Evolutionary conservation across 2,113 vertebrate species (phyloP).

Genomic region (Lutjanus erythropterus): DNA sequence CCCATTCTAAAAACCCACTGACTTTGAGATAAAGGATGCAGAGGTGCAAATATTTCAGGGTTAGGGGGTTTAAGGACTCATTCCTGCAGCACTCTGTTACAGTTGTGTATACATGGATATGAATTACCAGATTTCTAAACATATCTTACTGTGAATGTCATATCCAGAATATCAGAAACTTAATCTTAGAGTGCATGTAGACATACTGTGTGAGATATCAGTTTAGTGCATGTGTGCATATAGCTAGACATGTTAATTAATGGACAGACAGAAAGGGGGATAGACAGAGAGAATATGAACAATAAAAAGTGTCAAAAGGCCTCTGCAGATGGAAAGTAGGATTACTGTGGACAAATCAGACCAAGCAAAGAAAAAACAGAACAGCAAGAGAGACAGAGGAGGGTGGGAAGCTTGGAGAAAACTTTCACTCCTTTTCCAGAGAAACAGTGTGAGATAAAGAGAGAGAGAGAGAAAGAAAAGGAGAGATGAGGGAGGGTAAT

Average conservation of each 20-base stretch:
- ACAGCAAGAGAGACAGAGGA: slow-evolving; percentile 7
- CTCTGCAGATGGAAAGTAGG: slow-evolving; percentile 40
- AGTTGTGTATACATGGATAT: not conserved
- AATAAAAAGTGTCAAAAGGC: slow-evolving; percentile 34
- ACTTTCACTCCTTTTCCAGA: slow-evolving; percentile 34
- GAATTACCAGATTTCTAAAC: not conserved
- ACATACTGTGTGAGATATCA: not conserved
- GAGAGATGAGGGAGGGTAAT: slow-evolving; percentile 39
- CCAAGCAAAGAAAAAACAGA: not conserved
- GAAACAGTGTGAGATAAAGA: slow-evolving; percentile 41
- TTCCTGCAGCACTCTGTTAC: too few species aligned
- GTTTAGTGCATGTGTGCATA: not conserved
- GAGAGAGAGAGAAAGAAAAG: slow-evolving; percentile 20
- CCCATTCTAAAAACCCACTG: too few species aligned
- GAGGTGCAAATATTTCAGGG: too few species aligned
- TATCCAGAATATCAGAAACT: not conserved
- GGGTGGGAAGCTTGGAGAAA: slow-evolving; percentile 39
- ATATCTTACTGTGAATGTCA: not conserved
- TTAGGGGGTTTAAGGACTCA: too few species aligned
- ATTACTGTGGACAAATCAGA: slow-evolving; percentile 37
- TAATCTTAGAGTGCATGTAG: not conserved
- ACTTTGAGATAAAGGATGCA: too few species aligned
- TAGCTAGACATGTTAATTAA: not conserved
- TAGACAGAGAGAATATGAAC: not conserved
- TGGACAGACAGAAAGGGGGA: not conserved